Base-by-base conservation (phyloP, 2,888 invertebrate genomes). In the Synergus gifuensis region DNA sequence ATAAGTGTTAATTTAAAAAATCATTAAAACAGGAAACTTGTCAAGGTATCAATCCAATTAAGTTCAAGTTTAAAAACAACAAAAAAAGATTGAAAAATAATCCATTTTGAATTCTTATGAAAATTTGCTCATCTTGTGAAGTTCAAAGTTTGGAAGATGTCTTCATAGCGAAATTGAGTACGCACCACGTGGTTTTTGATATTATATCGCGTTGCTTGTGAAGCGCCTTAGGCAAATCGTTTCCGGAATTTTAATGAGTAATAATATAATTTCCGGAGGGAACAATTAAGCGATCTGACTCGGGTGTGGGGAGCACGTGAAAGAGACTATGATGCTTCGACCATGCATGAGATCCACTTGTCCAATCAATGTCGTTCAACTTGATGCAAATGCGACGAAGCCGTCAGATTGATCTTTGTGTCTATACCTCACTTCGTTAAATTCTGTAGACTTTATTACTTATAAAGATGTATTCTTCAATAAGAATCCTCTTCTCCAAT, bases 191-290 rank as follows among this genome's bases (percentile, higher is more conserved):
- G 73, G 54, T 73, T 73, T 73, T 73, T 73, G 9, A 73, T 54
- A 73, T 54, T 54, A 73, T 73, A 73, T 54, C 22, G 16, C 36
- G 14, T n/a, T 36, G 73, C 36, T 54, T 36, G 79, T 83, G 78
- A 83, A 77, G 78, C 69, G 76, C 78, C 78, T 69, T 64, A 80
- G 44, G 79, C 79, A 83, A 87, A 86, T 85, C 84, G 82, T 82
- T 88, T 82, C 81, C 79, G 82, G 85, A 87, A 87, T 87, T 85
- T 87, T 85, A 86, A 87, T 83, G 85, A 86, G 85, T 82, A 82
- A 83, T 87, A 87, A 87, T 86, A 84, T 83, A 84, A 87, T 86
- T 86, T 85, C 81, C 85, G 83, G 80, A 78, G 62, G 66, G 81
- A 76, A 83, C 79, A 87, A 85, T 87, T 85, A 85, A 84, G 80